Conservation (phyloP, 2,797 vertebrate species). For the Gouania willdenowi region DNA sequence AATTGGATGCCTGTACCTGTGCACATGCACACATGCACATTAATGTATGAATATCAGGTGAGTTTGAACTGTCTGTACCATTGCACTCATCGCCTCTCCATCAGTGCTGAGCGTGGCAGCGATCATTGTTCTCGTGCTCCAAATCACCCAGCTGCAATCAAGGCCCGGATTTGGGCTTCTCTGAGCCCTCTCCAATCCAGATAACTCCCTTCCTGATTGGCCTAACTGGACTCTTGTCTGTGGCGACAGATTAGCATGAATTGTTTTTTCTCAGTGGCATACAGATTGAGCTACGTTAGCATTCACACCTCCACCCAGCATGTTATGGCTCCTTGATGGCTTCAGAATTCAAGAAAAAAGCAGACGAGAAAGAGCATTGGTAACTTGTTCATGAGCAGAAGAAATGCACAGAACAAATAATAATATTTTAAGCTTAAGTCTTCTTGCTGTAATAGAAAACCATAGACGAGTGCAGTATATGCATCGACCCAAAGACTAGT, state of each 20-base stretch:
- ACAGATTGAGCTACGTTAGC: conserved; percentile 70
- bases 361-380: conserved; percentile 10
- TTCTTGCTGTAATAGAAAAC: too few relatives aligned
- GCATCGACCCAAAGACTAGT: too few relatives aligned
- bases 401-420: too few relatives aligned
- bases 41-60: conserved; percentile 48
- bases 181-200: conserved; percentile 69
- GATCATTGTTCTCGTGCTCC: conserved; percentile 72
- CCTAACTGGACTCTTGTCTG: conserved; percentile 79
- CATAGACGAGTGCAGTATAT: neutral
- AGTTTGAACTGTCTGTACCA: conserved; percentile 38
- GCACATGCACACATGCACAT: conserved; percentile 43
- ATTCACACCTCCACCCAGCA: conserved; percentile 51
- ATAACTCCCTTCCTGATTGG: conserved; percentile 81
- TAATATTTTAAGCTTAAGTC: too few relatives aligned
- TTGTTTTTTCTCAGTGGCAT: conserved; percentile 75
- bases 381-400: conserved; percentile 6
- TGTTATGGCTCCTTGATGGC: conserved; percentile 3
- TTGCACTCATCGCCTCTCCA: conserved; percentile 49
- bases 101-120: conserved; percentile 68
- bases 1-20: neutral
- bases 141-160: conserved; percentile 81
- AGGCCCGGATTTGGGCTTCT: conserved; percentile 63
- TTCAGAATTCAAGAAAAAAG: conserved; percentile 22
- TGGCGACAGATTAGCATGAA: conserved; percentile 74